Evolutionary conservation across 2,888 invertebrate genomes (phyloP), one percentile per base, ranked within the genome.

Genomic region (Parnassius orleans): DNA sequence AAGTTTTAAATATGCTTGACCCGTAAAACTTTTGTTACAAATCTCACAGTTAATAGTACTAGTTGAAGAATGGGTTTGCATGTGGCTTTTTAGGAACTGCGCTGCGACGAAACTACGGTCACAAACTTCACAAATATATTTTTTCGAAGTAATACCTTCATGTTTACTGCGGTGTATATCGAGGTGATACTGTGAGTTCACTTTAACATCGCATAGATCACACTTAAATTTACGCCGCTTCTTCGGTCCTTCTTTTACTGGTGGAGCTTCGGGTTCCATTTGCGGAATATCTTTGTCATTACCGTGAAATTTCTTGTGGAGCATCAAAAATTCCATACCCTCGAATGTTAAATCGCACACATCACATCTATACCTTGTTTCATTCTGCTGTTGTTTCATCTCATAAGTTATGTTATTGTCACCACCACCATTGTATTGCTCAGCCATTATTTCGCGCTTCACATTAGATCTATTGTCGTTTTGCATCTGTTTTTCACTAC

Each of bases 151-250:
- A 0, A 73, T 82, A 15, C 90, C 91, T 68, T 90, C 91, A 61
- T 91, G 91, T 65, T 91, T 91, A 68, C 91, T 90, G 65, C 82
- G 83, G 61, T 91, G 91, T 42, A 91, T 91, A 62, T 91, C 91
- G 10, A 91, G 73, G 68, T 90, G 91, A 55, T 91, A 91, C 68
- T 91, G 91, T 0, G 90, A 90, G 60, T 91, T 91, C 0, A 91
- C 91, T 77, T 90, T 91, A 0, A 91, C 91, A 53, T 90, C 90
- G 53, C 91, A 91, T 53, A 87, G 87, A 52, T 91, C 91, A 57
- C 91, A 91, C 72, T 84, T 89, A 24, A 87, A 91, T 62, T 91
- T 91, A 24, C 85, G 81, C 7, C 91, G 81, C 64, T 89, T 91
- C 64, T 90, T 91, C 0, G 84, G 83, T 0, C 83, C 86, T 15